These are phyloP conservation scores for Brachyalestes nurse DNA, from an alignment of 2,797 vertebrate genomes.

Conservation along the genomic window DNA sequence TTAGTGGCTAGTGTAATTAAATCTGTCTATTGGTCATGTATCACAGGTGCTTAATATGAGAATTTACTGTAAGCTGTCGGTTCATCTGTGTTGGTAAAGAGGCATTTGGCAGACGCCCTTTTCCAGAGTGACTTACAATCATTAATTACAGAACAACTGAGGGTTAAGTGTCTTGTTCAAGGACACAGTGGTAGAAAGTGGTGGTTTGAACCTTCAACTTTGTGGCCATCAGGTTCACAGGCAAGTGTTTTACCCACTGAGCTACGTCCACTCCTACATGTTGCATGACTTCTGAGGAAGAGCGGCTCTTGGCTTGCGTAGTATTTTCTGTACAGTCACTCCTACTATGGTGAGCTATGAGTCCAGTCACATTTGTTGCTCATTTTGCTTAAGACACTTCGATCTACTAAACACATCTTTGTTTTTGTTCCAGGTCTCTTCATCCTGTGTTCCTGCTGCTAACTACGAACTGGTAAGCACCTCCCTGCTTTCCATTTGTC, in stretches of 20 bases:
- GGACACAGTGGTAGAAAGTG: no score
- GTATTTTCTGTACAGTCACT: neutral
- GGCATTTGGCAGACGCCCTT: no score
- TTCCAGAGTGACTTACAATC: no score
- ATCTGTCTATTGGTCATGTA: neutral
- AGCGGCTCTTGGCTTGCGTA: neutral
- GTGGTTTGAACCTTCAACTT: no score
- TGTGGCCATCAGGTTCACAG: no score
- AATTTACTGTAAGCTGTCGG: neutral
- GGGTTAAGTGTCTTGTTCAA: no score
- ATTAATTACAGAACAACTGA: no score
- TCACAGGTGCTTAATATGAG: neutral
- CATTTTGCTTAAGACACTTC: neutral
- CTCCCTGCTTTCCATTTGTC: constrained; percentile 6
- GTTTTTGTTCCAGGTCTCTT: constrained; percentile 75
- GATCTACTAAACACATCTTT: constrained; percentile 22
- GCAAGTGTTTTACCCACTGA: no score
- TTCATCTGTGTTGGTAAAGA: neutral
- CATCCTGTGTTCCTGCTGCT: constrained; percentile 81
- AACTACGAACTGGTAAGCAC: constrained; percentile 84
- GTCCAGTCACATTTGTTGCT: neutral
- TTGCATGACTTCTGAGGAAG: constrained; percentile 1
- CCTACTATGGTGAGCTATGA: neutral
- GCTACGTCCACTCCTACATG: neutral
- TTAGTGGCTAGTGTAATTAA: constrained; percentile 26